Percentiles rank a stretch among this genome's conserved stretches.
Conservation (phyloP, 2,797 vertebrate genomes). For the Coregonus ussuriensis region DNA sequence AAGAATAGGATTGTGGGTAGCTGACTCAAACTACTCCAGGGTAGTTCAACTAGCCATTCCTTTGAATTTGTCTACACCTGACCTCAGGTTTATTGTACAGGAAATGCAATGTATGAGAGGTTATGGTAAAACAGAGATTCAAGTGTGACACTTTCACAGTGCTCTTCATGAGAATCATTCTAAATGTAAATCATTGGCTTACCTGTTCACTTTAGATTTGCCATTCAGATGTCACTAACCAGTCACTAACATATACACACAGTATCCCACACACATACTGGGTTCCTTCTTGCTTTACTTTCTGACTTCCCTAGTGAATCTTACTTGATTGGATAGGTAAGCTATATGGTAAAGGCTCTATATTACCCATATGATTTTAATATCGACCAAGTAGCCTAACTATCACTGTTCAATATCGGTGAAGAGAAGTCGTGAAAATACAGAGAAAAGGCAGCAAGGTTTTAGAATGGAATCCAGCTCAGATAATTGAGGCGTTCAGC, state of each 20-base stretch:
- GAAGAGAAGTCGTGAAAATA: neutral
- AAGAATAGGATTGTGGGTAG: neutral
- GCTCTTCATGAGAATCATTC: neutral
- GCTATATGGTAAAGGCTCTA: neutral
- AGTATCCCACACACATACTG: neutral
- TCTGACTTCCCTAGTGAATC: neutral
- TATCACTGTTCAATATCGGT: neutral
- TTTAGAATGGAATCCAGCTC: neutral
- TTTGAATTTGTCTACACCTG: neutral
- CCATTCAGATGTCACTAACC: neutral
- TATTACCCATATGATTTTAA: neutral
- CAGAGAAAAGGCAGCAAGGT: neutral
- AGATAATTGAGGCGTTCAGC: conserved; percentile 1
- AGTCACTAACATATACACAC: neutral
- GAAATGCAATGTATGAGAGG: neutral
- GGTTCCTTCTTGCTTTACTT: neutral
- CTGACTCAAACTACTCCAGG: neutral
- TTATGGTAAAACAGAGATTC: neutral
- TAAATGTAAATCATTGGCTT: neutral
- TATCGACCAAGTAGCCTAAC: neutral
- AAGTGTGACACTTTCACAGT: too few relatives aligned
- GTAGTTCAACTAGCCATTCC: neutral
- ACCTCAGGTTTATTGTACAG: neutral
- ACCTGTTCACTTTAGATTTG: neutral
- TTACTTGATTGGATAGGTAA: neutral